Base-by-base conservation (phyloP, 2,113 vertebrate genomes). In the Centrocercus urophasianus region DNA sequence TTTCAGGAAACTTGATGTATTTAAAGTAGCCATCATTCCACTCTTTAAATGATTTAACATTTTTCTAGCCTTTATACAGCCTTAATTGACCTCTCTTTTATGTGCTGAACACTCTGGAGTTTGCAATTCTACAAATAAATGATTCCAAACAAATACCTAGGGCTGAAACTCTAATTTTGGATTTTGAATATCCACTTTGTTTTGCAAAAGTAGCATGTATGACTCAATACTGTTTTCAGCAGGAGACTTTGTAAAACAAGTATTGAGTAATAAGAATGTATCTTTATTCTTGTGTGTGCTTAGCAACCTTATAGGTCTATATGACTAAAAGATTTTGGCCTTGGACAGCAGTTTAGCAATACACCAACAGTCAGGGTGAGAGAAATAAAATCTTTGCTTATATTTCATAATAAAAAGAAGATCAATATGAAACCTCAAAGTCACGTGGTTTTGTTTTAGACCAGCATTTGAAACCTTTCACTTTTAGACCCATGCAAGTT, bases 191-290 rank as follows among this genome's bases (percentile, higher is more conserved):
- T 81, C 96, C 96, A 91, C 95, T 95, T 96, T 88, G 64, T 83
- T 42, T 97, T 98, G 97, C 97, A 96, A 96, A 97, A 98, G 92
- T 70, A 86, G 69, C 63, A 63, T 38, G 43, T 92, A 90, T 97
- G 97, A 97, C 0, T 60, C 97, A 97, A 98, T 94, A 91, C 61
- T 93, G 91, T 93, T 97, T 95, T 93, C 76, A 95, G 60, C 91
- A 96, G 91, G 56, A 96, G 80, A 94, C 76, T 93, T 96, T 94
- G 94, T 97, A 95, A 97, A 98, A 96, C 84, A 96, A 96, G 84
- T 96, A 91, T 97, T 98, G 97, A 92, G 97, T 93, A 97, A 98
- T 91, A 75, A 64, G 32, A 92, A 83, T 67, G 43, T 95, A 84
- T 96, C 96, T 94, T 97, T 97, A 87, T 92, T 91, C 96, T 91